Evolutionary conservation across 2,113 vertebrate species (phyloP), one percentile per base, ranked within the genome.

Genomic region (Danionella cerebrum): DNA sequence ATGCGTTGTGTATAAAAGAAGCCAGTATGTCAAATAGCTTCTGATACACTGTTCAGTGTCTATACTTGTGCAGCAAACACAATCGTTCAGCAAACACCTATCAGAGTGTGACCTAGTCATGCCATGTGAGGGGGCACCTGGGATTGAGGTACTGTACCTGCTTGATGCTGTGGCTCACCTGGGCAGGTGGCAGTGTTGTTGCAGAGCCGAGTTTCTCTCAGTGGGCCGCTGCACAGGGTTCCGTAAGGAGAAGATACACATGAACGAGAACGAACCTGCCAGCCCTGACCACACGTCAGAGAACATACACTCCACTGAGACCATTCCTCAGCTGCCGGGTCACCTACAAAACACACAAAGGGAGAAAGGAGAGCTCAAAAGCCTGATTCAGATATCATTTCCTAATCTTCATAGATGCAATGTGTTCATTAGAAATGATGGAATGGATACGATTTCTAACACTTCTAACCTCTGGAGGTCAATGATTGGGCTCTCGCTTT

Each of bases 301-400:
- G 96, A 98, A 82, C 96, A 99, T 69, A 95, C 90, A 13, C 96
- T 98, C 96, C 96, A 99, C 79, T 94, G 94, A 2, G 96, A 99
- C 96, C 96, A 99, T 74, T 96, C 94, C 83, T 99, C 96, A 0
- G 96, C 95, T 0, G 95, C 94, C 0, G 96, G 96, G 84, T 98
- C 96, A 68, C 96, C 96, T 98, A 84, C 60, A 69, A 85, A 25
- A 82, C 19, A 51, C 60, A 5, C 39, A 6, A 22, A 8, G n/a
- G 42, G 16, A 54, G 39, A 64, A 9, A 55, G 36, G 11, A 64
- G 12, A 41, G 11, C n/a, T n/a, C n/a, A n/a, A n/a, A n/a, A n/a
- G n/a, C n/a, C n/a, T n/a, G n/a, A n/a, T n/a, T n/a, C n/a, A n/a
- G n/a, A n/a, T n/a, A n/a, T n/a, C n/a, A n/a, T n/a, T n/a, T n/a